A percentile compares a stretch with the other conserved stretches of the same genome.
These are phyloP conservation scores for Aeoliscus strigatus DNA, from an alignment of 2,797 vertebrate species.

Conservation along the genomic window DNA sequence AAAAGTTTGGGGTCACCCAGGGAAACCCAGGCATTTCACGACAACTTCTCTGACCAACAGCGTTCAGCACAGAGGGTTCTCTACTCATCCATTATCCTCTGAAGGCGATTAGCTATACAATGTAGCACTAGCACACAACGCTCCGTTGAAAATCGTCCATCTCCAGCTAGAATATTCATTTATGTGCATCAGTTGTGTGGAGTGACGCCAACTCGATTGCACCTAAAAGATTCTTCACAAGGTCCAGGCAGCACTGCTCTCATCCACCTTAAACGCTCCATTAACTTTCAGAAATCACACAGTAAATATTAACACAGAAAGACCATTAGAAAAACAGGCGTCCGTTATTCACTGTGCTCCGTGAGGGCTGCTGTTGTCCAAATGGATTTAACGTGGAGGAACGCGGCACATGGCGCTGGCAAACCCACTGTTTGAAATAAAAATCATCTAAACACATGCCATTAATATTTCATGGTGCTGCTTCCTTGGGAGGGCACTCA, in stretches of 20 bases:
- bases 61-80: too few species aligned
- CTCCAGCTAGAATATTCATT: too few species aligned
- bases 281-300: slow-evolving; percentile 46
- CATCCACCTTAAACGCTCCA: slow-evolving; percentile 42
- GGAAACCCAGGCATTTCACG: too few species aligned
- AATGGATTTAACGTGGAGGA: slow-evolving; percentile 55
- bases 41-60: too few species aligned
- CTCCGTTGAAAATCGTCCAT: too few species aligned
- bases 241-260: slow-evolving; percentile 31
- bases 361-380: slow-evolving; percentile 49
- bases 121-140: too few species aligned
- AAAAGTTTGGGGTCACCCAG: slow-evolving; percentile 4
- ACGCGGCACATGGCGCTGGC: slow-evolving; percentile 66
- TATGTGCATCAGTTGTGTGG: slow-evolving; percentile 35
- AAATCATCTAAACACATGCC: slow-evolving; percentile 77
- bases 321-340: slow-evolving; percentile 59
- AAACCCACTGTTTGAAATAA: slow-evolving; percentile 72
- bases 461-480: slow-evolving; percentile 89
- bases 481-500: slow-evolving; percentile 71
- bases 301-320: slow-evolving; percentile 66
- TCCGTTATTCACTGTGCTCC: slow-evolving; percentile 54
- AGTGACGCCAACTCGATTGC: slow-evolving; percentile 36
- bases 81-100: too few species aligned
- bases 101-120: too few species aligned
- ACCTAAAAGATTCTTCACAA: slow-evolving; percentile 32